Base-by-base conservation (phyloP, 2,797 vertebrate species). In the Semaprochilodus insignis region DNA sequence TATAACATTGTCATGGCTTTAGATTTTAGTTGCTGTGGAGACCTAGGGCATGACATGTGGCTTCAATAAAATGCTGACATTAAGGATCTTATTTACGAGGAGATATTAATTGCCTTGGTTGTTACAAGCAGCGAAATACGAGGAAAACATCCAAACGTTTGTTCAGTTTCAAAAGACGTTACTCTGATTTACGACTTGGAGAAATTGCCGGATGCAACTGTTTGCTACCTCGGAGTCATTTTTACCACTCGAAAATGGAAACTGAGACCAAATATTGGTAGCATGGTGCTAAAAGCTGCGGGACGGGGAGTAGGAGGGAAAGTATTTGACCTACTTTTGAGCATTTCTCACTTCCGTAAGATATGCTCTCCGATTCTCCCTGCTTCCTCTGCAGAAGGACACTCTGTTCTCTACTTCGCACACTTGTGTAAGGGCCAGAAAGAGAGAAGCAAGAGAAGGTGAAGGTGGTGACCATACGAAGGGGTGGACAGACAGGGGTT, bases 251-350 rank as follows among this genome's bases (percentile, higher is more conserved):
- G 78, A 85, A 84, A 87, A 89, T 89, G 87, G 88, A 89, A 92
- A 91, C 63, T 59, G 48, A 79, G 85, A 85, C 65, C 70, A 83
- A 83, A 86, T 88, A 83, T 81, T 86, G 83, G 79, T 89, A 88
- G 34, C 78, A 63, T 66, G 52, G 75, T 57, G 59, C 81, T 87
- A 72, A 84, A 87, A 77, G 87, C 70, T 62, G 76, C 87, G 40
- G 76, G 85, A 86, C 67, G 59, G 77, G 83, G 78, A 83, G 51
- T 77, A 82, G 85, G 87, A 83, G 85, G 79, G 66, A 90, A 93
- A 92, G 81, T 87, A 91, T 90, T 88, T 93, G 93, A 93, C 93
- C 93, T 93, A 93, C 90, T 93, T 93, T 89, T 83, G 79, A 88
- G 76, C 84, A 87, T 90, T 90, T 92, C 88, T 88, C 85, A 88